These are phyloP conservation scores for Reinhardtius hippoglossoides DNA, from an alignment of 2,113 vertebrate genomes.

Conservation along the genomic window DNA sequence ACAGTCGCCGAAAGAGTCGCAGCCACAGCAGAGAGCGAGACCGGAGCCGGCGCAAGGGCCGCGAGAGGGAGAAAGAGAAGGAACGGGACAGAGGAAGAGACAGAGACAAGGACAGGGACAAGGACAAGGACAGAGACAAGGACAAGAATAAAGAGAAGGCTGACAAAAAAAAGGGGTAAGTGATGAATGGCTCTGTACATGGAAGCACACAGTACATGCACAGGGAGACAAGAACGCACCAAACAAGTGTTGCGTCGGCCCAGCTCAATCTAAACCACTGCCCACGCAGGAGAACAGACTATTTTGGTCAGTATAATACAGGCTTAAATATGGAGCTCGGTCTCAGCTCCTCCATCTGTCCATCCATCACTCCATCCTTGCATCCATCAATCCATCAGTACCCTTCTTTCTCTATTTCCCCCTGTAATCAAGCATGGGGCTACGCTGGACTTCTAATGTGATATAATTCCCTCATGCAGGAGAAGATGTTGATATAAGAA, in stretches of 20 bases:
- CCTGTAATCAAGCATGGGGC: conserved; percentile 47
- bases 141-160: conserved; percentile 68
- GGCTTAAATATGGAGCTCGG: conserved; percentile 42
- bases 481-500: conserved; percentile 50
- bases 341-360: conserved; percentile 42
- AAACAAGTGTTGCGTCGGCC: conserved; percentile 13
- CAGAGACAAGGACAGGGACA: conserved; percentile 36
- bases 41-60: conserved; percentile 84
- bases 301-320: conserved; percentile 32
- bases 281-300: conserved; percentile 23
- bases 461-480: conserved; percentile 64
- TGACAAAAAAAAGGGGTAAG: conserved; percentile 75
- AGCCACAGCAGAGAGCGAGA: conserved; percentile 84
- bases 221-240: conserved; percentile 8
- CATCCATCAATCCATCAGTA: conserved; percentile 68
- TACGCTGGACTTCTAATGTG: conserved; percentile 45
- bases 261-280: conserved; percentile 31
- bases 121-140: conserved; percentile 54
- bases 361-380: conserved; percentile 63
- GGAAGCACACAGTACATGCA: background rate
- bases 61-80: conserved; percentile 82
- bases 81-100: conserved; percentile 73
- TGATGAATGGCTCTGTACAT: conserved; percentile 26
- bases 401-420: conserved; percentile 50
- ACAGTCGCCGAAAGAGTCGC: conserved; percentile 79